Percentiles rank a stretch among this genome's conserved stretches.
Evolutionary conservation across 2,113 vertebrate genomes (phyloP).

Genomic region (Bos javanicus): DNA sequence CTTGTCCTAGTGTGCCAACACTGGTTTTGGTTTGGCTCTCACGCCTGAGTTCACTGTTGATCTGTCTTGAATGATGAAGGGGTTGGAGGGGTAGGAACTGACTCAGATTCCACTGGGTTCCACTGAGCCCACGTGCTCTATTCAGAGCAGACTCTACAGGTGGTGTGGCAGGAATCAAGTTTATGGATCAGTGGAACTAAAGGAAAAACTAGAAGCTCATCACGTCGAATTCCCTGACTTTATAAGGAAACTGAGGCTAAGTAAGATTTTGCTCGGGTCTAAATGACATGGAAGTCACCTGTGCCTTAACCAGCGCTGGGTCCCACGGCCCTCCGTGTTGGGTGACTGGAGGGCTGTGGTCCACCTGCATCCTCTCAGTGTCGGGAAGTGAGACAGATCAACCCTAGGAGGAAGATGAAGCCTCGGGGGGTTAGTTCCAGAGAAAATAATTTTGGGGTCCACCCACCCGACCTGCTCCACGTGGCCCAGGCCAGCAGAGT

Average conservation of each 20-base stretch:
- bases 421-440: not conserved
- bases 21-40: not conserved
- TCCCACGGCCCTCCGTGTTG: not conserved
- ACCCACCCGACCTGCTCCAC: not conserved
- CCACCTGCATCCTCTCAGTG: not conserved
- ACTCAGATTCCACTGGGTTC: not conserved
- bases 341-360: not conserved
- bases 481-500: not conserved
- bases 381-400: not conserved
- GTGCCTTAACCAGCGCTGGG: not conserved
- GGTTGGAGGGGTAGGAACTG: not conserved
- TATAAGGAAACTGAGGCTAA: not conserved
- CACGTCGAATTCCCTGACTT: not conserved
- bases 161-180: not conserved
- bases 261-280: not conserved
- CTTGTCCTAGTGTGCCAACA: not conserved
- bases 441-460: not conserved
- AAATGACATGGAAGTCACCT: not conserved
- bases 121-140: not conserved
- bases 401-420: not conserved
- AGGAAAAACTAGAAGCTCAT: not conserved
- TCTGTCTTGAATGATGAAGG: not conserved
- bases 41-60: not conserved
- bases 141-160: not conserved
- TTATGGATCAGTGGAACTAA: not conserved